These are phyloP conservation scores for Euura lappo DNA, from an alignment of 1,140 invertebrate genomes.

Conservation along the genomic window DNA sequence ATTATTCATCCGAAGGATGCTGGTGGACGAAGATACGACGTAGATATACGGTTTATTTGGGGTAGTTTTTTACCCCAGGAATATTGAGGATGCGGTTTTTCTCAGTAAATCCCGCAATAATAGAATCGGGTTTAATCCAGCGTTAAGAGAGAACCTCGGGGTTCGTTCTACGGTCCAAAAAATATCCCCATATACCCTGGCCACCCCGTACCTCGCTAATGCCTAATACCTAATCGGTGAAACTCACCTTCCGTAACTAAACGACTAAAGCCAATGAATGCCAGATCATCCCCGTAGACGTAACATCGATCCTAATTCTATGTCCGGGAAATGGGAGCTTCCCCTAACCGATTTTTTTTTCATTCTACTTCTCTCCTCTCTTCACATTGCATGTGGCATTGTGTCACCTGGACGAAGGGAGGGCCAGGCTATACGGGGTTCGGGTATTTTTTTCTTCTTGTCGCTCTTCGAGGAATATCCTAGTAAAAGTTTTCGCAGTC, in stretches of 20 bases:
- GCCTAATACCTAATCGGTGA: conserved; percentile 4
- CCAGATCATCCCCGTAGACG: not conserved
- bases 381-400: too few relatives aligned
- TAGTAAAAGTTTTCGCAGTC: conserved; percentile 30
- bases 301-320: conserved; percentile 23
- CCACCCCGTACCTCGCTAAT: not conserved
- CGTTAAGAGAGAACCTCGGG: conserved; percentile 2
- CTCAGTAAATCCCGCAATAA: not conserved
- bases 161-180: not conserved
- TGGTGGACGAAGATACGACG: too few relatives aligned
- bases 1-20: conserved; percentile 2
- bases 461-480: too few relatives aligned
- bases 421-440: too few relatives aligned
- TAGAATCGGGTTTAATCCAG: conserved; percentile 4
- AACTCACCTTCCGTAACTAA: conserved; percentile 8
- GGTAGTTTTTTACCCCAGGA: too few relatives aligned
- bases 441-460: too few relatives aligned
- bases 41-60: too few relatives aligned
- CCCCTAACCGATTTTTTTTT: too few relatives aligned
- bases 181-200: not conserved
- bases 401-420: too few relatives aligned
- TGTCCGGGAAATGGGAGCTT: conserved; percentile 15
- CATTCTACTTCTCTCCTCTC: conserved; percentile 5
- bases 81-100: too few relatives aligned
- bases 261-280: conserved; percentile 9